phyloP scores from a whole-genome alignment of 37 sponge, comb jelly and placozoan genomes.

The Axinella damicornis region DNA sequence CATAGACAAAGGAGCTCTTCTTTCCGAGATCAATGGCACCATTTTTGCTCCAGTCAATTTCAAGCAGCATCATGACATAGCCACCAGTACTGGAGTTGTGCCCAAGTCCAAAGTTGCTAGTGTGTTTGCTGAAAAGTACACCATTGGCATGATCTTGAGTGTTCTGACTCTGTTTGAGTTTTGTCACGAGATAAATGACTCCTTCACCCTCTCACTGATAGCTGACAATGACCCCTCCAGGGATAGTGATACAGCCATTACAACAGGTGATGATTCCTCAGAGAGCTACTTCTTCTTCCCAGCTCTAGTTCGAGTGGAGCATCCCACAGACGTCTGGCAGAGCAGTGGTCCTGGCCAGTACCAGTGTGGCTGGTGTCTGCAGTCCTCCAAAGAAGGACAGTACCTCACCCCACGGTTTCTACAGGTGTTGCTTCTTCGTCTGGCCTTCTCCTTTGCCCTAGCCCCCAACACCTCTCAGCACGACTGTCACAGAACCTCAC shows the following conservation, averaged over 20 bases:
- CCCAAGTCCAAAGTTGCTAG: background rate
- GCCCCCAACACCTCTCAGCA: background rate
- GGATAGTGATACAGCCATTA: no score
- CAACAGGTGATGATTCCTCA: background rate
- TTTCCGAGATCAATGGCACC: conserved; percentile 7
- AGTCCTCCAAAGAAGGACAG: conserved; percentile 2
- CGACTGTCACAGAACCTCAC: background rate
- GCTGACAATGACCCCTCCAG: no score
- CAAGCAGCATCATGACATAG: background rate
- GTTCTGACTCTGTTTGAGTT: conserved; percentile 23
- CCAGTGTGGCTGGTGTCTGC: conserved; percentile 12
- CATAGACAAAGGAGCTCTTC: conserved; percentile 6
- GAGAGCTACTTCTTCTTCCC: conserved; percentile 34
- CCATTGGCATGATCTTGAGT: conserved; percentile 5
- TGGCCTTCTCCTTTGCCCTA: conserved; percentile 30
- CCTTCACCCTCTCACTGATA: background rate
- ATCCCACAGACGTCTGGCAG: conserved; percentile 2
- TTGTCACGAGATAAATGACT: conserved; percentile 17
- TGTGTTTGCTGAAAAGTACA: conserved; percentile 9
- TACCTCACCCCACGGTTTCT: conserved; percentile 32
- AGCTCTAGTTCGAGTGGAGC: conserved; percentile 5
- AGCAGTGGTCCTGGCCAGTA: background rate
- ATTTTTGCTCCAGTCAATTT: conserved; percentile 36
- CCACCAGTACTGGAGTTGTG: conserved; percentile 19
- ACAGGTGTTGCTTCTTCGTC: conserved; percentile 20